Evolutionary conservation across 2,888 invertebrate genomes (phyloP), one percentile per base, ranked within the genome.

Genomic region (Linnaemya tessellans): DNA sequence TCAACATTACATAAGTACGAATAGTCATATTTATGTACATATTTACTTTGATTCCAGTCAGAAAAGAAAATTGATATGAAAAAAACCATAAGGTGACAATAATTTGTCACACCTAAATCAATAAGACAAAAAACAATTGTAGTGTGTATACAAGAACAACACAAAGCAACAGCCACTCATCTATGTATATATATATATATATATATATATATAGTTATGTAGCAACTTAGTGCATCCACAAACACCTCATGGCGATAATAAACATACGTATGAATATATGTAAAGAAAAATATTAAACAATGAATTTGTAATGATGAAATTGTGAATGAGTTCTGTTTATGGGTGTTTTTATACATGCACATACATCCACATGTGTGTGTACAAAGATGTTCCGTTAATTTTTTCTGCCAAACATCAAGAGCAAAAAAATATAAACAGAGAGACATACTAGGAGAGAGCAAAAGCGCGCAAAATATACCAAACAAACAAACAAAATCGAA

Each of bases 381-480:
- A 49, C 41, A 58, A 58, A 22, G 18, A 22, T 46, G 35, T 56
- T 56, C 22, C 18, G 64, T 79, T 49, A 8, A 74, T 68, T 74
- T 73, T 64, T 22, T 1, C 35, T 35, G 49, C 13, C 81, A 54
- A 41, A 46, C 46, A 60, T 41, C 4, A 65, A 82, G 85, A 83
- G 65, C 46, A 38, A 71, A 80, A 74, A 81, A 68, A 70, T 65
- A 74, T 82, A 85, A 79, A 85, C 79, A 77, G 70, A 82, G 82
- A 82, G 65, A 78, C 54, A 11, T 3, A 49, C 54, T 43, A n/a
- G 20, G 1, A 73, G 75, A 82, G 82, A 82, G 74, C 22, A 60
- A 82, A 85, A 75, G 85, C 85, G 85, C 85, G 85, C 82, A 85
- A 85, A 85, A 80, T 67, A 75, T 74, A 79, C 20, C 49, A 77